These are phyloP conservation scores for Odontocerum albicorne DNA, from an alignment of 2,888 invertebrate genomes.

Conservation along the genomic window DNA sequence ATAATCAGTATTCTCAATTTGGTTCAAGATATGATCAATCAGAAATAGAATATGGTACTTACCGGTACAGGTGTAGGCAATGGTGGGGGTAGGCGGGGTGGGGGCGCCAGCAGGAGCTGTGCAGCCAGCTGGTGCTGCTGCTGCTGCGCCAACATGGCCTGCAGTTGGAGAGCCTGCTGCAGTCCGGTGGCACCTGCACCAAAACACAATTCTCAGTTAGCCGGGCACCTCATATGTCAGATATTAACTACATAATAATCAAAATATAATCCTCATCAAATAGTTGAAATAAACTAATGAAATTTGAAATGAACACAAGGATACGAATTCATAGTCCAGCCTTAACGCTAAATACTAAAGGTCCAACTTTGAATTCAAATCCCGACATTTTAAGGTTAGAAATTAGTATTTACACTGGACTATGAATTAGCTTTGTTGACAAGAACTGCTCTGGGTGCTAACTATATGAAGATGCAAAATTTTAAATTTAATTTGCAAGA, in stretches of 20 bases:
- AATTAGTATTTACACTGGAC: too few species aligned
- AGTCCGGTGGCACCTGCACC: too few species aligned
- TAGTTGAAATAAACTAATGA: too few species aligned
- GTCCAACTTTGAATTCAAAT: too few species aligned
- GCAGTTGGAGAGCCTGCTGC: conserved; percentile 30
- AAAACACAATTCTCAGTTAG: not conserved
- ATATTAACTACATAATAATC: too few species aligned
- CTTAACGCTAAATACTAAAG: too few species aligned
- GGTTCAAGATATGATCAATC: not conserved
- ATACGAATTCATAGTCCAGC: too few species aligned
- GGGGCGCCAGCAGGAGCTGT: conserved; percentile 26
- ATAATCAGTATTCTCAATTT: too few species aligned
- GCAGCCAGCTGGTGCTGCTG: conserved; percentile 34
- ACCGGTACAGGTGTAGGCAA: conserved; percentile 42
- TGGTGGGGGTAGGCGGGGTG: conserved; percentile 33
- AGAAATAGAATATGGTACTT: conserved; percentile 27
- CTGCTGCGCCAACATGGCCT: conserved; percentile 36
- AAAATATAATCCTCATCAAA: too few species aligned
- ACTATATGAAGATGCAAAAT: not conserved
- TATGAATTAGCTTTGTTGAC: too few species aligned
- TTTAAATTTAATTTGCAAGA: conserved; percentile 9
- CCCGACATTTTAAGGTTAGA: too few species aligned
- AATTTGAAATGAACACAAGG: too few species aligned
- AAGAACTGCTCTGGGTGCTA: not conserved
- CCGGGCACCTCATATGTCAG: not conserved